Conservation (phyloP, 92 coral and sea anemone species). For the Isaurus tuberculatus region DNA sequence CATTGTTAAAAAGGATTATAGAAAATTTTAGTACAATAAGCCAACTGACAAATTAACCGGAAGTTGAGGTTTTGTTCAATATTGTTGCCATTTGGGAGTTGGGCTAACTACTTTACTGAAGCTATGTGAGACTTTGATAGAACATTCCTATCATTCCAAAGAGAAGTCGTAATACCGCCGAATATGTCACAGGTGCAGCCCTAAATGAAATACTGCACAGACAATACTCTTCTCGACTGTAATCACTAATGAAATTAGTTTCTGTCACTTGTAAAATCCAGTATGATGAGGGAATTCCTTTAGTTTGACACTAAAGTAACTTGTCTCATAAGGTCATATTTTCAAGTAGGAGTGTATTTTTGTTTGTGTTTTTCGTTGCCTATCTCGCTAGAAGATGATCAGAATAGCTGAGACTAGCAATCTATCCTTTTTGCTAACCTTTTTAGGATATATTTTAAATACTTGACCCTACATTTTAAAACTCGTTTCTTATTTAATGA, state of each 20-base stretch:
- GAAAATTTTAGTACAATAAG: background rate
- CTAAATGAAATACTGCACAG: background rate
- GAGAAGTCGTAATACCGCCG: constrained; percentile 8
- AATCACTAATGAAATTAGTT: background rate
- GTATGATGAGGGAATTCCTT: too few relatives aligned
- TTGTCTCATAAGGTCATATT: too few relatives aligned
- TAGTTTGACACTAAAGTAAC: too few relatives aligned
- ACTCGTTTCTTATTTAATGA: too few relatives aligned
- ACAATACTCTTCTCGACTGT: background rate
- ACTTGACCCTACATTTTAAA: too few relatives aligned
- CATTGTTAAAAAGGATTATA: too few relatives aligned
- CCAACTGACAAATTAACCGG: background rate
- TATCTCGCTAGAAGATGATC: too few relatives aligned
- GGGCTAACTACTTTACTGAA: background rate
- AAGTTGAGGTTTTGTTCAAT: constrained; percentile 28
- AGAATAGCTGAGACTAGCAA: too few relatives aligned
- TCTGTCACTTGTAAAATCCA: background rate
- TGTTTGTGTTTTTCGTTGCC: too few relatives aligned
- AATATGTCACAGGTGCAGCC: constrained; percentile 5
- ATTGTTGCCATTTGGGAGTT: background rate
- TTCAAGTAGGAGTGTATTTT: too few relatives aligned
- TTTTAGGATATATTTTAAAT: too few relatives aligned
- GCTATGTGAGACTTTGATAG: background rate
- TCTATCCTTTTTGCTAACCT: too few relatives aligned
- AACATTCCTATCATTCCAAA: background rate